Evolutionary conservation across 2,113 vertebrate species (phyloP).

Genomic region (Ardeotis arabs): DNA sequence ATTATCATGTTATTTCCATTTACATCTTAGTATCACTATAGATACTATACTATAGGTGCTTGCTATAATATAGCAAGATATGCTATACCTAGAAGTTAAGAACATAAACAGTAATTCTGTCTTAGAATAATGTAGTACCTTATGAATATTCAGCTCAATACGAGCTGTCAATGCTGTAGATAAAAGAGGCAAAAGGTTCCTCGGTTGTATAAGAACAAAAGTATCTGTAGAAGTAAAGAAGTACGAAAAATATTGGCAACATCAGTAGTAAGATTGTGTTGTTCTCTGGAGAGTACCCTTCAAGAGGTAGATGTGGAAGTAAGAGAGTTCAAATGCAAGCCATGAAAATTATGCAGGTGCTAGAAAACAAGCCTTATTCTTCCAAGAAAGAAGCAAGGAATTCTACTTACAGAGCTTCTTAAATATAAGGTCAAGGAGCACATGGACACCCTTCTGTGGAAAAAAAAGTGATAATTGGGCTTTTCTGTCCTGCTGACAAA

Average conservation of each 20-base stretch:
- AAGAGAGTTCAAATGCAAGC: not conserved
- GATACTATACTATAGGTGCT: not conserved
- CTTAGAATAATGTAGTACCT: not conserved
- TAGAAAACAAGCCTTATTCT: not conserved
- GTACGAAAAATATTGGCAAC: not conserved
- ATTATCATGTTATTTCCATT: not conserved
- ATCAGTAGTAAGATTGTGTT: not conserved
- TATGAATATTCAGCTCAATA: not conserved
- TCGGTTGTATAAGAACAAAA: not conserved
- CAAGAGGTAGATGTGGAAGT: not conserved
- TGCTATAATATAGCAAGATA: not conserved
- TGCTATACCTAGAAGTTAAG: not conserved
- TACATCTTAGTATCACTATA: not conserved
- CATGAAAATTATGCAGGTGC: not conserved
- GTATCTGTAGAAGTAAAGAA: not conserved
- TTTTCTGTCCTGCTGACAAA: slow-evolving; percentile 53
- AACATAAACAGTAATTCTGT: not conserved
- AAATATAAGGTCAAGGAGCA: slow-evolving; percentile 8
- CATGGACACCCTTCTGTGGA: not conserved
- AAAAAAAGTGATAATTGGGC: slow-evolving; percentile 2
- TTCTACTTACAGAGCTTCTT: not conserved
- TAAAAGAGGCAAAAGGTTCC: not conserved
- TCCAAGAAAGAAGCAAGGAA: not conserved
- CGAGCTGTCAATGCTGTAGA: not conserved
- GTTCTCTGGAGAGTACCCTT: not conserved